Percentiles rank a stretch among this genome's conserved stretches.
phyloP scores from a whole-genome alignment of 64 coral and sea anemone species.

The Dendrophyllia cribrosa region DNA sequence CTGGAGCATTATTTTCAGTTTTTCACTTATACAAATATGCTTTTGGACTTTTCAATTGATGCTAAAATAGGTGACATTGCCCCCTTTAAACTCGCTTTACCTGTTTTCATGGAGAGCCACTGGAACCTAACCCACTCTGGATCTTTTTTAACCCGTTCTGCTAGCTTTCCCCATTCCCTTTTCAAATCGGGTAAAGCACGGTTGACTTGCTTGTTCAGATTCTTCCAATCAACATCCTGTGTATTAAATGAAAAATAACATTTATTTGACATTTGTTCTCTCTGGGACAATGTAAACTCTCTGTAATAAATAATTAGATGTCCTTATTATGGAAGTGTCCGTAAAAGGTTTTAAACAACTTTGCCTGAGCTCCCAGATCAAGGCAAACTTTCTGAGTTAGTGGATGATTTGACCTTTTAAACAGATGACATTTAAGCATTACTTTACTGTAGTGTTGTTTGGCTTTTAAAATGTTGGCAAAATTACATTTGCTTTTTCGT shows the following conservation, averaged over 20 bases:
- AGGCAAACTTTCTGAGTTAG: no score
- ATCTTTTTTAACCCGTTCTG: conserved; percentile 62
- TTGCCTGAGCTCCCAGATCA: no score
- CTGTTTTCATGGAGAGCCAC: conserved; percentile 73
- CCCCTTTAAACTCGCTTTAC: conserved; percentile 15
- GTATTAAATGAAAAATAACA: not conserved
- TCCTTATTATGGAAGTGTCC: not conserved
- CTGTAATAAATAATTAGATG: not conserved
- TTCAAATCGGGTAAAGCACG: conserved; percentile 58
- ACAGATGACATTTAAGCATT: no score
- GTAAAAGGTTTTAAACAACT: not conserved
- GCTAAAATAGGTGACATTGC: no score
- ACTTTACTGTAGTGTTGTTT: no score
- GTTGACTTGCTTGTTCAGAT: conserved; percentile 75
- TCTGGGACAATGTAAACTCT: not conserved
- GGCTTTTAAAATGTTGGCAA: no score
- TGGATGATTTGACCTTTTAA: no score
- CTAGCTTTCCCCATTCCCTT: conserved; percentile 70
- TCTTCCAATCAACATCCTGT: conserved; percentile 60
- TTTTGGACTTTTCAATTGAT: no score
- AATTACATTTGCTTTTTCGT: no score
- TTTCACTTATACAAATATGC: no score
- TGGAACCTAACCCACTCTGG: conserved; percentile 90
- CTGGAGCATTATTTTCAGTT: no score
- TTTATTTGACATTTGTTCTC: not conserved